Base-by-base conservation (phyloP, 2,888 invertebrate species). In the Bedellia somnulentella region DNA sequence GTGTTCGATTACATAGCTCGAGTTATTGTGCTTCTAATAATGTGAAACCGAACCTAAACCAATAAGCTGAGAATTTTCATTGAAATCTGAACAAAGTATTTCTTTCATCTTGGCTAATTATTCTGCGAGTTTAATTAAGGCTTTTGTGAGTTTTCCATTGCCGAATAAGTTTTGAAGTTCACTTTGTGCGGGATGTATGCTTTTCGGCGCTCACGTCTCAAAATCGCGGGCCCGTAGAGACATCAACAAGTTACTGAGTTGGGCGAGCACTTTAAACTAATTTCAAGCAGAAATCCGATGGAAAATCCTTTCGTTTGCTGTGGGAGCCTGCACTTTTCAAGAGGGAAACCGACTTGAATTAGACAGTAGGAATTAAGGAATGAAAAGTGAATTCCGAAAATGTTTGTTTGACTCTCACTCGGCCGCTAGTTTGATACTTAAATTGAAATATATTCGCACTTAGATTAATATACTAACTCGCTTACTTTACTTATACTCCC, bases 191-290 rank as follows among this genome's bases (percentile, higher is more conserved):
- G 29, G 18, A 31, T 28, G 9, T 34, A 27, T 29, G 24, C 27
- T 30, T 34, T 34, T 36, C 21, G 36, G 34, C 32, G 34, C 29
- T 30, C 30, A 32, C 30, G 29, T 32, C 34, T 32, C 15, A 24
- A 31, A 30, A 34, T 31, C 18, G 27, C 4, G 23, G 24, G 14
- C 30, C 22, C 30, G 13, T 13, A 23, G 14, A 27, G 30, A 24
- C 3, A 14, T 12, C 9, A 9, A 22, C 13, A 10, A 12, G 17
- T 30, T 21, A 13, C 15, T n/a, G 18, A 25, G 30, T 29, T 29
- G 15, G n/a, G 15, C 21, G 46, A 51, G 44, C 47, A 44, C 51
- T 57, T 47, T 38, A 51, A 59, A 59, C 57, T 57, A 59, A 56
- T 57, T 59, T 57, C 47, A 45, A 44, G 47, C 42, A 12, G 44